Conservation (phyloP, 2,797 vertebrate species). For the Epinephelus malabaricus region DNA sequence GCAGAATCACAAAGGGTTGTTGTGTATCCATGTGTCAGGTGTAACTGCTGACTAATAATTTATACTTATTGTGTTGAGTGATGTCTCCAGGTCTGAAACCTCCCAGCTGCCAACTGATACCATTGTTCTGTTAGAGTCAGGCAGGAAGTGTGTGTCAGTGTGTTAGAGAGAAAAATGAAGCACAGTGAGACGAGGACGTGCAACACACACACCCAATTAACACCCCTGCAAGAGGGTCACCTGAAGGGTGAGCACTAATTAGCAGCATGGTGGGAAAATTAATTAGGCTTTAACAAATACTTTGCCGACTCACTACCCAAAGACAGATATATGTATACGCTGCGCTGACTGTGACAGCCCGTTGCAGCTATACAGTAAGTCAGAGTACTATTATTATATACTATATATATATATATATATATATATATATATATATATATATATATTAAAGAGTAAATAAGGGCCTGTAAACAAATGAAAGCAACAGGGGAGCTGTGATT, state of each 20-base stretch:
- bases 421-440: no score
- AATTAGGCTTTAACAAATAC: slow-evolving; percentile 14
- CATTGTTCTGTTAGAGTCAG: slow-evolving; percentile 4
- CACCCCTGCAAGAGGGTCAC: slow-evolving; percentile 47
- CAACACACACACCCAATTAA: slow-evolving; percentile 63
- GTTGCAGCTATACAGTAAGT: no score
- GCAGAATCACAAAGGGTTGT: background rate
- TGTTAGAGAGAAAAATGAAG: slow-evolving; percentile 3
- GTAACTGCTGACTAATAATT: background rate
- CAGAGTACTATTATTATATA: no score
- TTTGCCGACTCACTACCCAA: background rate
- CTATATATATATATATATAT: no score
- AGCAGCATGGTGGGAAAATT: slow-evolving; percentile 41
- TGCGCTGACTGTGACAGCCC: no score
- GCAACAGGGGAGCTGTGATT: no score
- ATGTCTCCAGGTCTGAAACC: slow-evolving; percentile 8
- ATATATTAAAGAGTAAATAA: no score
- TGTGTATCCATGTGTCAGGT: background rate
- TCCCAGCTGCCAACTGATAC: slow-evolving; percentile 21
- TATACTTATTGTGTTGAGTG: background rate
- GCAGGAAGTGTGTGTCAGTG: background rate
- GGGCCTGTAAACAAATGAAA: no score
- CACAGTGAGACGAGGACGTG: background rate
- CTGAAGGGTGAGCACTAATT: slow-evolving; percentile 59
- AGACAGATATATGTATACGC: no score